These are phyloP conservation scores for Trachymyrmex septentrionalis DNA, from an alignment of 1,140 invertebrate species.

Conservation along the genomic window DNA sequence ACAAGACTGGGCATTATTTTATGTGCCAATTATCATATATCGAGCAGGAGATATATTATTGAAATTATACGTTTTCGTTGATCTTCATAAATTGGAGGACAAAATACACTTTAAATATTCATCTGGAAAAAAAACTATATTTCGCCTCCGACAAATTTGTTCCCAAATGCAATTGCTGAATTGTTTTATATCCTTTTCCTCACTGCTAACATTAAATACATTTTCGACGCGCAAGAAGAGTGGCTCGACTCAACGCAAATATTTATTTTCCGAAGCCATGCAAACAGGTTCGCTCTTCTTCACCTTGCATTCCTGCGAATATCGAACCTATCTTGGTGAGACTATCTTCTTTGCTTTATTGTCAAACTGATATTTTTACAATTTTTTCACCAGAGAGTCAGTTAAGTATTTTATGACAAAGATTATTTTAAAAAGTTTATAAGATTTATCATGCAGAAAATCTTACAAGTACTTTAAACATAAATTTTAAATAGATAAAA, in stretches of 20 bases:
- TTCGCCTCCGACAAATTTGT: not conserved
- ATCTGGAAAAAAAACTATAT: slow-evolving; percentile 23
- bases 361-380: slow-evolving; percentile 37
- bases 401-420: not conserved
- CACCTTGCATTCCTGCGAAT: not conserved
- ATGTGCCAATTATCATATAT: slow-evolving; percentile 12
- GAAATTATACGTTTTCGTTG: slow-evolving; percentile 20
- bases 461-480: not conserved
- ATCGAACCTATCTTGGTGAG: slow-evolving; percentile 24
- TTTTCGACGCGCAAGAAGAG: slow-evolving; percentile 31
- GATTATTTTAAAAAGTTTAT: slow-evolving; percentile 4
- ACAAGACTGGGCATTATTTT: not conserved
- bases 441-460: not conserved
- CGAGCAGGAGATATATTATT: not conserved
- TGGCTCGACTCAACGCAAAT: slow-evolving; percentile 73
- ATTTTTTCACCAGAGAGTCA: slow-evolving; percentile 1
- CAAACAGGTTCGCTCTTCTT: slow-evolving; percentile 27
- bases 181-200: slow-evolving; percentile 2
- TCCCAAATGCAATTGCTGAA: not conserved
- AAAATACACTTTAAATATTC: slow-evolving; percentile 4
- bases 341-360: slow-evolving; percentile 27
- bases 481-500: not conserved
- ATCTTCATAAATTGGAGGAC: not conserved
- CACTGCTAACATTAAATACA: slow-evolving; percentile 45
- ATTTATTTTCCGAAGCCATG: slow-evolving; percentile 77